phyloP scores from a whole-genome alignment of 2,797 vertebrate species.

The Eremophila alpestris region DNA sequence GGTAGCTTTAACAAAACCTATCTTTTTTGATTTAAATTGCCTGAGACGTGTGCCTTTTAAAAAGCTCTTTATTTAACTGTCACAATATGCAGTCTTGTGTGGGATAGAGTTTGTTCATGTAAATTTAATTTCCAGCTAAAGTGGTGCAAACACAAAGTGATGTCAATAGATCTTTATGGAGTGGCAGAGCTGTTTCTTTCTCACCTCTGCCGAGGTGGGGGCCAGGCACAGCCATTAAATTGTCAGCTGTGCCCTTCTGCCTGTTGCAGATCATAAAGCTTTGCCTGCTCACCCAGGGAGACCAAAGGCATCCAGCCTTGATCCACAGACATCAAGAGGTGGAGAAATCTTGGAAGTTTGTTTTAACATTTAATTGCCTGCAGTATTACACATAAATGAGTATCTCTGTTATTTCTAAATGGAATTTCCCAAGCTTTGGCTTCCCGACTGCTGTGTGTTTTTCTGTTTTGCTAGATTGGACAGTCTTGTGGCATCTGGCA shows the following conservation, averaged over 20 bases:
- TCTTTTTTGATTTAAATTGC: slow-evolving; percentile 70
- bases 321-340: not conserved
- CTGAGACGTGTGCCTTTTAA: slow-evolving; percentile 49
- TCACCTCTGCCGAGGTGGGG: not conserved
- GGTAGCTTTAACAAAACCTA: slow-evolving; percentile 67
- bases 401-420: not conserved
- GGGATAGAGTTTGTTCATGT: slow-evolving; percentile 54
- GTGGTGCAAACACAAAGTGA: slow-evolving; percentile 25
- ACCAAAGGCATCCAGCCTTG: not conserved
- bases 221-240: not conserved
- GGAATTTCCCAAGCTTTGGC: not conserved
- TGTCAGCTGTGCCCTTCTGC: not conserved
- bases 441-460: not conserved
- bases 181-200: not conserved
- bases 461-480: not conserved
- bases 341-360: not conserved
- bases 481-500: not conserved
- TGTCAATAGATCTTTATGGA: not conserved
- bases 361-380: slow-evolving; percentile 24
- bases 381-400: not conserved
- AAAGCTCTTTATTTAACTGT: slow-evolving; percentile 67
- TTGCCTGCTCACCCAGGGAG: not conserved
- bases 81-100: slow-evolving; percentile 60
- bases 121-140: slow-evolving; percentile 59
- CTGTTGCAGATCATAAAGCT: not conserved